phyloP scores from a whole-genome alignment of 1,140 invertebrate species.

The Pinna nobilis region DNA sequence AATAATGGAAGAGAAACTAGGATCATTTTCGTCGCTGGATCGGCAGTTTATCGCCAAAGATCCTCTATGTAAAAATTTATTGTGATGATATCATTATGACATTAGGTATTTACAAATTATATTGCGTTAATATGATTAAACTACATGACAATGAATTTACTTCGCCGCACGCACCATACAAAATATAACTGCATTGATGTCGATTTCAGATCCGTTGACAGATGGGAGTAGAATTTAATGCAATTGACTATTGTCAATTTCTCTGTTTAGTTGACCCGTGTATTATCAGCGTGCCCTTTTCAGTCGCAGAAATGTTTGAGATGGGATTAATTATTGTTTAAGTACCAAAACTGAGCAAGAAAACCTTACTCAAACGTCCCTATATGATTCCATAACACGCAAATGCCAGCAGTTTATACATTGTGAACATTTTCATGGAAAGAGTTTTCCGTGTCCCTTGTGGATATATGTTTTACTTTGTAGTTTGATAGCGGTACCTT shows the following conservation, averaged over 20 bases:
- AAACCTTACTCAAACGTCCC: constrained; percentile 12
- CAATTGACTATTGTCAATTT: constrained; percentile 13
- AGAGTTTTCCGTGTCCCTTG: not conserved
- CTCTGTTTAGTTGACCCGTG: constrained; percentile 17
- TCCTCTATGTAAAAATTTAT: no score
- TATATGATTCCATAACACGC: constrained; percentile 12
- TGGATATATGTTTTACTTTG: constrained; percentile 6
- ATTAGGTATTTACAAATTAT: constrained; percentile 9
- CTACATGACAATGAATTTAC: constrained; percentile 1
- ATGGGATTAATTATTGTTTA: constrained; percentile 32
- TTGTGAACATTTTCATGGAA: constrained; percentile 1
- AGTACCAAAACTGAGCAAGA: constrained; percentile 19
- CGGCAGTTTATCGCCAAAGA: no score
- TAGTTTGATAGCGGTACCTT: not conserved
- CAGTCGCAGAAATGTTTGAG: constrained; percentile 8
- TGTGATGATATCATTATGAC: no score
- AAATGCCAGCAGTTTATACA: not conserved
- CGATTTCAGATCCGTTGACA: constrained; percentile 1
- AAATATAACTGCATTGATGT: not conserved
- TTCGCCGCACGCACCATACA: not conserved
- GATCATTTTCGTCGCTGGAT: no score
- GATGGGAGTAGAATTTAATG: constrained; percentile 13
- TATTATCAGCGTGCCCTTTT: constrained; percentile 12
- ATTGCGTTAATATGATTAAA: constrained; percentile 20
- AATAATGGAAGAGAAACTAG: no score